Base-by-base conservation (phyloP, 2,113 vertebrate species). In the Seriola quinqueradiata region DNA sequence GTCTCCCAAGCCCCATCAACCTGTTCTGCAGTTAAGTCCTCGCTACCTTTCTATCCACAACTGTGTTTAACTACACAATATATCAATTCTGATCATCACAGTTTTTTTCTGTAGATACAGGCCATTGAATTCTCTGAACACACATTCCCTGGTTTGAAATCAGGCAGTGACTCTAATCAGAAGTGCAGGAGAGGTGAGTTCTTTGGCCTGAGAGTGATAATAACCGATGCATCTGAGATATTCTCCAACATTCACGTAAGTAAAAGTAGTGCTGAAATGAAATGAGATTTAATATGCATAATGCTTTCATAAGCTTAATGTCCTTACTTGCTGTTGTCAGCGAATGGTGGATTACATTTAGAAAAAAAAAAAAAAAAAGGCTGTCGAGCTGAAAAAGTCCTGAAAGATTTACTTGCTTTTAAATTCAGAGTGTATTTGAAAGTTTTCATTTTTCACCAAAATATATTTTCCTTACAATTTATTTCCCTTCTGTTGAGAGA, bases 131-230 rank as follows among this genome's bases (percentile, higher is more conserved):
- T 83, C 64, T 67, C 17, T 23, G 19, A 79, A 61, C 63, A 68
- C 78, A 64, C 65, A 16, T 82, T 80, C 68, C 69, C 54, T 79
- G 63, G 14, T 79, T 88, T 74, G 32, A 69, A 69, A 55, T 70
- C 73, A 70, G 70, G 68, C 66, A 82, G 38, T 40, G 57, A 84
- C 44, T 64, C 79, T 55, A 32, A 84, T 84, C 65, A 79, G 52
- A 85, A 57, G 44, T 34, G 66, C 70, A 79, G 79, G 55, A 82
- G 68, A 83, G 52, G 46, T n/a, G 77, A 74, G 65, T 66, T 89
- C 89, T 91, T 93, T 90, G 92, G 89, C 85, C 84, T 87, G 79
- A 81, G 68, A 87, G 76, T 42, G 63, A 81, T 50, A 54, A 44
- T 19, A 19, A 79, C 71, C 44, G 66, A 70, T 71, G 71, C 23